Percentiles rank a stretch among this genome's conserved stretches.
These are phyloP conservation scores for Polia nebulosa DNA, from an alignment of 2,888 invertebrate genomes.

Conservation along the genomic window DNA sequence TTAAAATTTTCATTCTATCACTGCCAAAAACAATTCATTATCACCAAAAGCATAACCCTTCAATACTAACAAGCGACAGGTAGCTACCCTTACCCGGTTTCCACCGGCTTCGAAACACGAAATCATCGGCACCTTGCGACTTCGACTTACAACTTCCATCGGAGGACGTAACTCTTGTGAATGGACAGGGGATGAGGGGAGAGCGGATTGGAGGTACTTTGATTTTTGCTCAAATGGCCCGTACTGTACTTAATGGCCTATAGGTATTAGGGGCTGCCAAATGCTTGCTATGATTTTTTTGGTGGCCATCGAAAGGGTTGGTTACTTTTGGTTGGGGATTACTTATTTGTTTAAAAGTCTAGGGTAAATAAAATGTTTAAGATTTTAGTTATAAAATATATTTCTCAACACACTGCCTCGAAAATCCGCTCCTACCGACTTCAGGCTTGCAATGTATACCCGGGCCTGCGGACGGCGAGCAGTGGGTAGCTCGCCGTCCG, in stretches of 20 bases:
- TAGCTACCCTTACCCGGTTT: slow-evolving; percentile 20
- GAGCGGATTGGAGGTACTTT: slow-evolving; percentile 43
- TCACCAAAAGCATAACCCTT: background rate
- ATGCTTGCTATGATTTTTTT: background rate
- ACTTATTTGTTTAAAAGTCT: too few species aligned
- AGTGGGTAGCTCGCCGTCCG: too few species aligned
- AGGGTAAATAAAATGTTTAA: background rate
- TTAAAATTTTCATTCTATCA: background rate
- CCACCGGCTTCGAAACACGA: slow-evolving; percentile 42
- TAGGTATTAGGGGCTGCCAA: background rate
- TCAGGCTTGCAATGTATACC: too few species aligned
- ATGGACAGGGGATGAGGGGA: slow-evolving; percentile 18
- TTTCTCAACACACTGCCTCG: too few species aligned
- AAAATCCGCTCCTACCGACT: too few species aligned
- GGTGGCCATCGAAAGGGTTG: background rate
- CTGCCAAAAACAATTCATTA: background rate
- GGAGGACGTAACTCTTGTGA: slow-evolving; percentile 51
- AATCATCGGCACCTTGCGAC: slow-evolving; percentile 51
- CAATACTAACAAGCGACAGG: slow-evolving; percentile 24
- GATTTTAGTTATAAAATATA: too few species aligned
- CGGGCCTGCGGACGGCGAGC: too few species aligned
- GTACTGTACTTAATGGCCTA: slow-evolving; percentile 26
- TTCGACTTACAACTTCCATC: slow-evolving; percentile 43
- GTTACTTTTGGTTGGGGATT: background rate
- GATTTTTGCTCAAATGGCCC: slow-evolving; percentile 38